Evolutionary conservation across 92 coral and sea anemone species (phyloP).

Genomic region (Muricea muricata): DNA sequence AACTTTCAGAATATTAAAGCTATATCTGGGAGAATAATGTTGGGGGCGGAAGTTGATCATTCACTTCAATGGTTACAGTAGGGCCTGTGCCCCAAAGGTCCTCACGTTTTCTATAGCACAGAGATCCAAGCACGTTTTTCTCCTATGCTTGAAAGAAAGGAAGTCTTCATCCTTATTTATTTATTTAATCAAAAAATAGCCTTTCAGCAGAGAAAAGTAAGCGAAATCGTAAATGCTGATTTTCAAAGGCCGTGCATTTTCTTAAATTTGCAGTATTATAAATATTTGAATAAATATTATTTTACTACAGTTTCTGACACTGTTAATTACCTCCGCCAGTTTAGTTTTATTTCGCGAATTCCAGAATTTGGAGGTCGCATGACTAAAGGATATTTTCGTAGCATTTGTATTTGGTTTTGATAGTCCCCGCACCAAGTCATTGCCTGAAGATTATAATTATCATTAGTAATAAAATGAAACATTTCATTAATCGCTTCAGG

Average conservation of each 20-base stretch:
- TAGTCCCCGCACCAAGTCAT: constrained; percentile 9
- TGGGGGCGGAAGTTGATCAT: no score
- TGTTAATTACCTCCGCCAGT: background rate
- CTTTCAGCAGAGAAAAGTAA: background rate
- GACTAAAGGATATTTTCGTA: background rate
- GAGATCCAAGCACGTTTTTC: no score
- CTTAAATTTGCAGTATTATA: background rate
- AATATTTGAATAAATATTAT: background rate
- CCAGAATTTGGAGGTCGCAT: constrained; percentile 9
- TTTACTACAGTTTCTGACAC: background rate
- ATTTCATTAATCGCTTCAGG: constrained; percentile 27
- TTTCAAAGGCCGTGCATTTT: background rate
- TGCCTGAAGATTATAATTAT: background rate
- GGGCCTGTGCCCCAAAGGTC: no score
- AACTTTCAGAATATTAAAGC: no score
- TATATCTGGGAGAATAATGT: no score
- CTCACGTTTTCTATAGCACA: no score
- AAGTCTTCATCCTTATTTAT: background rate
- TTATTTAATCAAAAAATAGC: background rate
- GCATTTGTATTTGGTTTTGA: constrained; percentile 32
- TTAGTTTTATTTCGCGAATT: background rate
- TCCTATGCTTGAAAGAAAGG: no score
- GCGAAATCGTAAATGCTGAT: background rate
- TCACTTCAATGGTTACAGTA: no score
- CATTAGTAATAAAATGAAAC: background rate